phyloP scores from a whole-genome alignment of 2,797 vertebrate species.

The Enteromius afrohamiltoni region DNA sequence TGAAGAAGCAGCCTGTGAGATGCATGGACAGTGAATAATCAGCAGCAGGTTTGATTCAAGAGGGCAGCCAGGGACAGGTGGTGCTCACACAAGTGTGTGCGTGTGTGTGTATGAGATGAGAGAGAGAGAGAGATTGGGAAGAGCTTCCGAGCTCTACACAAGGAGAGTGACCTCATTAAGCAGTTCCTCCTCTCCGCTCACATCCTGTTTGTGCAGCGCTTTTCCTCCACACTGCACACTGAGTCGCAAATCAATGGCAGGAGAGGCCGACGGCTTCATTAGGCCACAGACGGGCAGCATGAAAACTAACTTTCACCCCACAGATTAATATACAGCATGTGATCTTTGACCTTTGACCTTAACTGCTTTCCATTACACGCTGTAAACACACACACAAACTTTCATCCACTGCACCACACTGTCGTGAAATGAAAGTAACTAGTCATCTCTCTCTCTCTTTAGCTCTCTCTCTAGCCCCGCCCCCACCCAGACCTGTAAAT shows the following conservation, averaged over 20 bases:
- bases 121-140: constrained; percentile 59
- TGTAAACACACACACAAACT: background rate
- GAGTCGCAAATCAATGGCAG: constrained; percentile 15
- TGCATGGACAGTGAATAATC: constrained; percentile 67
- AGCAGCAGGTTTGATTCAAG: constrained; percentile 67
- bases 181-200: constrained; percentile 59
- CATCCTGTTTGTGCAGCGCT: constrained; percentile 55
- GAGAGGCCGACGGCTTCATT: constrained; percentile 26
- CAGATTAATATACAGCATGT: constrained; percentile 10
- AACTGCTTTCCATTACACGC: background rate
- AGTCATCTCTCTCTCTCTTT: background rate
- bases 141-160: constrained; percentile 77
- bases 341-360: constrained; percentile 6
- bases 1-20: constrained; percentile 21
- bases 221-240: constrained; percentile 9
- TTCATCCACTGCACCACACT: background rate
- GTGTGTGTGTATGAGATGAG: constrained; percentile 44
- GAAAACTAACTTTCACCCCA: background rate
- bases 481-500: too few species aligned
- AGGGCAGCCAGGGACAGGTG: constrained; percentile 70
- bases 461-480: too few species aligned
- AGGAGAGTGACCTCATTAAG: constrained; percentile 82
- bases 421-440: background rate
- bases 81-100: constrained; percentile 46
- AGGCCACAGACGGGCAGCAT: background rate